phyloP scores from a whole-genome alignment of 1,140 invertebrate genomes.

The Hesperophylax magnus region DNA sequence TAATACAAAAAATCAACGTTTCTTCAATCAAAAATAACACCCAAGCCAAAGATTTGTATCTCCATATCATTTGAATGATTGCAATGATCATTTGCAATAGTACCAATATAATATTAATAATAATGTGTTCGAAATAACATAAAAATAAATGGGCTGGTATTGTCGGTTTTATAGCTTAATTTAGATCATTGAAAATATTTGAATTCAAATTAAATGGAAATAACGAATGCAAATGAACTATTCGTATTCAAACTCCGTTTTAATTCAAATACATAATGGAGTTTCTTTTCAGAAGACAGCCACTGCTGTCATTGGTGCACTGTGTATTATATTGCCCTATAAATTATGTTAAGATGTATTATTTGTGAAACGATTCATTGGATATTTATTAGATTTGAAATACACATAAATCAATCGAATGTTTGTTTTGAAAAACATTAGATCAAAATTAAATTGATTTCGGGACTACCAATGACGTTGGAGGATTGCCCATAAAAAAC shows the following conservation, averaged over 20 bases:
- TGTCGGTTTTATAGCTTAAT: slow-evolving; percentile 7
- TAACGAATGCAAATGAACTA: slow-evolving; percentile 5
- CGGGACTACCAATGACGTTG: slow-evolving; percentile 40
- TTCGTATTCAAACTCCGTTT: slow-evolving; percentile 9
- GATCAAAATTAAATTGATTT: slow-evolving; percentile 43
- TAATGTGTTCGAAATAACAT: too few relatives aligned
- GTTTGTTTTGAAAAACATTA: slow-evolving; percentile 27
- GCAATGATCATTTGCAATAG: too few relatives aligned
- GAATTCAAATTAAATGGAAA: neutral
- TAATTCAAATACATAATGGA: slow-evolving; percentile 1
- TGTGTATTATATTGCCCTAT: neutral
- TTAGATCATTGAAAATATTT: slow-evolving; percentile 7
- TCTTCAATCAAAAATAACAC: too few relatives aligned
- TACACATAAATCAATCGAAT: neutral
- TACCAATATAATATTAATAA: too few relatives aligned
- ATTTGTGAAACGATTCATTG: slow-evolving; percentile 1
- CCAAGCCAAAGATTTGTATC: too few relatives aligned
- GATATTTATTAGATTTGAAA: slow-evolving; percentile 2
- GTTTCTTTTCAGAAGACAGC: neutral
- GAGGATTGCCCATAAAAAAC: slow-evolving; percentile 26
- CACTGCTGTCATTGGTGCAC: neutral
- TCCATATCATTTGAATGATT: too few relatives aligned
- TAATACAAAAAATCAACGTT: too few relatives aligned
- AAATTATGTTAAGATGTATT: neutral
- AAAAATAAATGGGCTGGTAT: neutral